A percentile compares a stretch with the other conserved stretches of the same genome.
phyloP scores from a whole-genome alignment of 2,113 vertebrate species.

The Eptesicus fuscus region DNA sequence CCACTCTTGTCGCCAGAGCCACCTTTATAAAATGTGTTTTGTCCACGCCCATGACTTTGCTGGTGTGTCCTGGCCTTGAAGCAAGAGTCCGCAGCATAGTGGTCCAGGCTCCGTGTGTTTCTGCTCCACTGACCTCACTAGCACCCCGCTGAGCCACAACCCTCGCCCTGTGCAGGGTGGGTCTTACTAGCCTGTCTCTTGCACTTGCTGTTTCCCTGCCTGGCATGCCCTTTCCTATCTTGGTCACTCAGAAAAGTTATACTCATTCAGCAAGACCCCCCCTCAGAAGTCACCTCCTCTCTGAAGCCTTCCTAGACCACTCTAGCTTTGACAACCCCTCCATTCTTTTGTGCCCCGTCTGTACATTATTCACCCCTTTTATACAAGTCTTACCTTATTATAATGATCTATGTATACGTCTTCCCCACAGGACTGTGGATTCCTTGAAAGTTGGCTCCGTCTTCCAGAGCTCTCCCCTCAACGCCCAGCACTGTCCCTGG shows the following conservation, averaged over 20 bases:
- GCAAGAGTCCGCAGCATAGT: background rate
- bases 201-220: background rate
- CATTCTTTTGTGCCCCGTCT: background rate
- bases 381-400: background rate
- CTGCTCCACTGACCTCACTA: accelerated
- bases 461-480: background rate
- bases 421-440: background rate
- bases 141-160: background rate
- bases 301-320: background rate
- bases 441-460: background rate
- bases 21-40: background rate
- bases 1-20: background rate
- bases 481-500: background rate
- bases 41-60: background rate
- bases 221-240: background rate
- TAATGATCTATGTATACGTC: background rate
- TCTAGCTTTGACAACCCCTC: background rate
- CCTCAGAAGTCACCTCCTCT: background rate
- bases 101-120: background rate
- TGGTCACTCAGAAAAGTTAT: background rate
- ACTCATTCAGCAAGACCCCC: background rate
- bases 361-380: background rate
- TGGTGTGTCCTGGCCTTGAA: background rate
- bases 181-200: background rate
- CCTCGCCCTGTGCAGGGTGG: accelerated